Evolutionary conservation across 1,140 invertebrate species (phyloP), one percentile per base, ranked within the genome.

Genomic region (Calephelis nemesis): DNA sequence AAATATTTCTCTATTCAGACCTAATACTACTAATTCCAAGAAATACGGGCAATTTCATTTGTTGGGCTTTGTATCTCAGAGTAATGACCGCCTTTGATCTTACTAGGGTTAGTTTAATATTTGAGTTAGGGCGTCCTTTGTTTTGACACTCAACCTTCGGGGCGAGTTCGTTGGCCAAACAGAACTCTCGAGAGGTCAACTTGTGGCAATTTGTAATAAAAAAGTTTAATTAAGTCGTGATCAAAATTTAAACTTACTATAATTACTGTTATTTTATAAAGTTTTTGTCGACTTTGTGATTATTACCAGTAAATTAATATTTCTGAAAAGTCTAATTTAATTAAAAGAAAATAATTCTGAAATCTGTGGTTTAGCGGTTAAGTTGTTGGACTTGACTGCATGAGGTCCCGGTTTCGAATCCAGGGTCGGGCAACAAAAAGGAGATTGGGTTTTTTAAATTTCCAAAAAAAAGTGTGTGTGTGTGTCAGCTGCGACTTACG

Each of bases 71-170:
- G 73, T 77, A 73, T 78, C 77, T 76, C 75, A 79, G 75, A 76
- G 81, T 75, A 75, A 74, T 73, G 77, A 77, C 74, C 64, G 73
- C 72, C 78, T 85, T 85, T 85, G 83, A 83, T 85, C 73, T 78
- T 65, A 72, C 71, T 71, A 60, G 72, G 74, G 72, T 74, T 67
- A 67, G 68, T 62, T 68, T 70, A 72, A 74, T 74, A 69, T 72
- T 74, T 74, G 72, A 71, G 70, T 70, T 72, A 64, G 67, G 67
- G 67, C 54, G 67, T 62, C 73, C 71, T 67, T 71, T 74, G 70
- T 74, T 74, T 72, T 71, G 73, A 67, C 65, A 65, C 72, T 70
- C 63, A 67, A 66, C 60, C 52, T 42, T 58, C 12, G 42, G 9
- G 39, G 45, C 50, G 62, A 52, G 72, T 62, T 68, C 69, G 50